Percentiles rank a stretch among this genome's conserved stretches.
Conservation (phyloP, 2,888 invertebrate genomes). For the Plusia festucae region DNA sequence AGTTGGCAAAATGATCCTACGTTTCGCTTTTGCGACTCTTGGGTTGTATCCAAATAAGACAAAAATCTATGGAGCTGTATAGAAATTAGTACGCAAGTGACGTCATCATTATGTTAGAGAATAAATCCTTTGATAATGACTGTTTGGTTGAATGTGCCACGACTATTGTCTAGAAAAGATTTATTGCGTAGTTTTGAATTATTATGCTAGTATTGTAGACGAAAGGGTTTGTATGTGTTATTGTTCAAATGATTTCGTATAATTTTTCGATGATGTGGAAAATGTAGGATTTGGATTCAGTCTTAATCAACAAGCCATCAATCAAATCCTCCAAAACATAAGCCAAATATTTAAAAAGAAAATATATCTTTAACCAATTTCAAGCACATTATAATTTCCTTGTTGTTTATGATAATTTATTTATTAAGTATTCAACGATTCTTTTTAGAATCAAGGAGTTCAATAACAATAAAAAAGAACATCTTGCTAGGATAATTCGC, state of each 20-base stretch:
- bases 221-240: conserved; percentile 6
- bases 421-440: too few species aligned
- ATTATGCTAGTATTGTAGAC: conserved; percentile 6
- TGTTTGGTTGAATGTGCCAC: conserved; percentile 23
- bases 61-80: conserved; percentile 39
- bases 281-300: background rate
- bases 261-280: background rate
- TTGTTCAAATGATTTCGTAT: background rate
- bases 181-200: conserved; percentile 40
- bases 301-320: background rate
- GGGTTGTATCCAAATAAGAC: conserved; percentile 57
- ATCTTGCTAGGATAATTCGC: conserved; percentile 28
- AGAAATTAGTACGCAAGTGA: conserved; percentile 28
- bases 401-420: background rate
- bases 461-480: conserved; percentile 23
- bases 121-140: conserved; percentile 51
- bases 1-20: conserved; percentile 63
- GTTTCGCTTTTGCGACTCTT: conserved; percentile 49
- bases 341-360: too few species aligned
- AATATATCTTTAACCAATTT: too few species aligned
- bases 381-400: background rate
- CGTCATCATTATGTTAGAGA: conserved; percentile 32
- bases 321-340: background rate
- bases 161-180: conserved; percentile 45
- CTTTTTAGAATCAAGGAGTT: background rate